Percentiles rank a stretch among this genome's conserved stretches.
Conservation (phyloP, 2,797 vertebrate species). For the Neosilurus mollespiculum region DNA sequence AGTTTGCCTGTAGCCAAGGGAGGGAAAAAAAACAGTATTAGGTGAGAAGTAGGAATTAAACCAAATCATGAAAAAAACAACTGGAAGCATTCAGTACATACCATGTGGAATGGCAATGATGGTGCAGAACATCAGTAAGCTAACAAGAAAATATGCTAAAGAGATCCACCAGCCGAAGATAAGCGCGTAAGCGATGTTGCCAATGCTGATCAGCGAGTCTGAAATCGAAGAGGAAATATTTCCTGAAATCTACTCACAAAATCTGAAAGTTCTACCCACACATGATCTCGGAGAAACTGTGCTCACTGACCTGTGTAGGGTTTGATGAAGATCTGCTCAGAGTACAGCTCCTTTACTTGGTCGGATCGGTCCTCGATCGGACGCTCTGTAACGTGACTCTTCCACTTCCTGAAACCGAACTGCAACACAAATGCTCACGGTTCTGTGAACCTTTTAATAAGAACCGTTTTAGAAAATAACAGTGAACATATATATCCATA, state of each 20-base stretch:
- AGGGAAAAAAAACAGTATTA: no score
- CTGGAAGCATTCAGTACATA: constrained; percentile 55
- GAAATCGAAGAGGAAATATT: constrained; percentile 31
- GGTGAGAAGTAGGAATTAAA: not conserved
- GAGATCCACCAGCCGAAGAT: constrained; percentile 90
- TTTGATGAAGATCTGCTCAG: constrained; percentile 77
- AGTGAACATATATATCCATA: no score
- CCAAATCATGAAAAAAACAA: not conserved
- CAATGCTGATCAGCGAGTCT: constrained; percentile 76
- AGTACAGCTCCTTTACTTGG: constrained; percentile 81
- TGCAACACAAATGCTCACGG: not conserved
- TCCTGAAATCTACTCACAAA: no score
- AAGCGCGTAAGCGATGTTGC: constrained; percentile 80
- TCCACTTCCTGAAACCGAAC: constrained; percentile 94
- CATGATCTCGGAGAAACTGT: no score
- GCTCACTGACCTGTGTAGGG: constrained; percentile 66
- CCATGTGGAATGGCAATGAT: constrained; percentile 78
- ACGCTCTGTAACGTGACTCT: constrained; percentile 84
- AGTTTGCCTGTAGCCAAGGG: constrained; percentile 68
- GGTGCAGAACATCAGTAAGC: constrained; percentile 78
- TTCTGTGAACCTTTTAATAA: constrained; percentile 54
- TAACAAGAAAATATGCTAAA: constrained; percentile 75
- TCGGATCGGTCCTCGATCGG: constrained; percentile 83
- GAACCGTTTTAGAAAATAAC: no score
- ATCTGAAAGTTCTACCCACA: not conserved